Conservation (phyloP, 1,140 invertebrate species). For the Elysia chlorotica region DNA sequence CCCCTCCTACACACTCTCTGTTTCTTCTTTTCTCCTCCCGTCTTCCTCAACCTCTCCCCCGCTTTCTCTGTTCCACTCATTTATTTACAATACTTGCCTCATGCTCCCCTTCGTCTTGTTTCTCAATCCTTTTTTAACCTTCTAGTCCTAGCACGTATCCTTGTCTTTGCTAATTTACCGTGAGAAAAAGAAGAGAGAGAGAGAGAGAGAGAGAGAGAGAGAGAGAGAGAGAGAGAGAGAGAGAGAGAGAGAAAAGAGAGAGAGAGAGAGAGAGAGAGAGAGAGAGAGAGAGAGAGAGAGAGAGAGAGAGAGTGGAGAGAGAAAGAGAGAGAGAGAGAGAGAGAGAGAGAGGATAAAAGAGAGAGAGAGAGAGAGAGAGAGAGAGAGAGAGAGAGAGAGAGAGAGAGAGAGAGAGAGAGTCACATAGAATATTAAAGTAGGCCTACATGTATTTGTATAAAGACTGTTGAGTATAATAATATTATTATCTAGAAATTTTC, state of each 20-base stretch:
- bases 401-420: slow-evolving; percentile 13
- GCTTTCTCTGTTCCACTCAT: background rate
- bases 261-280: background rate
- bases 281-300: slow-evolving; percentile 5
- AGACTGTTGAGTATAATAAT: background rate
- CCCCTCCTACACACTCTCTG: too few species aligned
- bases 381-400: slow-evolving; percentile 18
- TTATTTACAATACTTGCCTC: background rate
- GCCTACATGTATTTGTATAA: background rate
- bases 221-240: background rate
- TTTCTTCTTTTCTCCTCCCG: too few species aligned
- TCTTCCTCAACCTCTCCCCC: too few species aligned
- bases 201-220: slow-evolving; percentile 1
- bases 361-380: slow-evolving; percentile 16
- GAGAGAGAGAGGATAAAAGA: background rate
- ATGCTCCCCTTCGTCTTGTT: background rate
- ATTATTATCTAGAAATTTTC: too few species aligned
- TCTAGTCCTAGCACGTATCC: background rate
- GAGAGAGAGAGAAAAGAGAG: background rate
- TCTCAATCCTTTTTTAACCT: background rate
- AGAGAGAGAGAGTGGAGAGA: background rate
- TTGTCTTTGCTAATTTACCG: background rate
- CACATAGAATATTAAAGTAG: background rate
- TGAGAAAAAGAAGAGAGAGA: background rate
- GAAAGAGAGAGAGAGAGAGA: background rate